These are phyloP conservation scores for Hydropotes inermis DNA, from an alignment of 2,113 vertebrate genomes.

Conservation along the genomic window DNA sequence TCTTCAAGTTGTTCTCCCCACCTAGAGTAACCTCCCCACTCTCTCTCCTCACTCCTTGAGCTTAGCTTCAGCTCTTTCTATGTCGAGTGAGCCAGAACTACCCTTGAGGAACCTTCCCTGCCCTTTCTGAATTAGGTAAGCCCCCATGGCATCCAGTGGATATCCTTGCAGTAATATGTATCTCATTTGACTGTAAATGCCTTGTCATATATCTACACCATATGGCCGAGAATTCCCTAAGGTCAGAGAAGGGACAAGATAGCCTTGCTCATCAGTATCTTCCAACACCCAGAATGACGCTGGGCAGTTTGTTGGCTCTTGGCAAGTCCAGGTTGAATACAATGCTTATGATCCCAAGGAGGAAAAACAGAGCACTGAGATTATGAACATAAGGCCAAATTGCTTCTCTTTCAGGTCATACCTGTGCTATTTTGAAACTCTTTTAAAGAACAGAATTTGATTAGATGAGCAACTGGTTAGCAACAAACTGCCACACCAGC, in stretches of 20 bases:
- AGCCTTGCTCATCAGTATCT: background rate
- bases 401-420: background rate
- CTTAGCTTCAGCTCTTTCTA: background rate
- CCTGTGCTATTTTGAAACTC: background rate
- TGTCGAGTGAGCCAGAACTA: background rate
- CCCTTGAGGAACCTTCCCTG: background rate
- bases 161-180: background rate
- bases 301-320: background rate
- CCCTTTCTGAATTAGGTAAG: background rate
- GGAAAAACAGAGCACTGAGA: background rate
- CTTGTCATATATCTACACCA: background rate
- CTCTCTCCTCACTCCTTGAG: background rate
- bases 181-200: background rate
- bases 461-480: background rate
- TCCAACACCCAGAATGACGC: background rate
- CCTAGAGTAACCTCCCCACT: background rate
- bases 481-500: background rate
- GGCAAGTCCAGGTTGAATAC: background rate
- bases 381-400: background rate
- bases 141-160: background rate
- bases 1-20: background rate
- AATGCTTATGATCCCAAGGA: background rate
- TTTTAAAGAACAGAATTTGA: constrained; percentile 45
- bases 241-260: background rate
- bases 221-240: background rate